A percentile compares a stretch with the other conserved stretches of the same genome.
phyloP scores from a whole-genome alignment of 2,888 invertebrate genomes.

The Portevinia maculata region DNA sequence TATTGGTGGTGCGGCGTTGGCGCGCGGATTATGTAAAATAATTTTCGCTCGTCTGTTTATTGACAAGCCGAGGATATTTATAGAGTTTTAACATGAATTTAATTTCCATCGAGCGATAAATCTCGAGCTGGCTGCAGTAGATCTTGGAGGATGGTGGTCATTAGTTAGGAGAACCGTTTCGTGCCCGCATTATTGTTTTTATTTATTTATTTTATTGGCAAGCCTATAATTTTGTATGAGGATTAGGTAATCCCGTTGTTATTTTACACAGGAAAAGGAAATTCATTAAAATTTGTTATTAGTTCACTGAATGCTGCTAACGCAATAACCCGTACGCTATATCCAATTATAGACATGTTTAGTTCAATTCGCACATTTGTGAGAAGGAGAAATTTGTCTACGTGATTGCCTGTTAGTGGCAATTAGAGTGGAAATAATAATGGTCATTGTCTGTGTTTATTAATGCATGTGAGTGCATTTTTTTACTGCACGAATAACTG shows the following conservation, averaged over 20 bases:
- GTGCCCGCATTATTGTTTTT: conserved; percentile 25
- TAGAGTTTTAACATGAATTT: conserved; percentile 69
- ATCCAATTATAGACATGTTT: conserved; percentile 38
- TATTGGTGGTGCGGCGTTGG: conserved; percentile 37
- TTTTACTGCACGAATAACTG: too few species aligned
- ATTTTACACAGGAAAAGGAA: conserved; percentile 12
- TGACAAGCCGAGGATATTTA: conserved; percentile 63
- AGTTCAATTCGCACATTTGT: conserved; percentile 46
- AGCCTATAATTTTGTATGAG: conserved; percentile 22
- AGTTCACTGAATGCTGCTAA: conserved; percentile 34
- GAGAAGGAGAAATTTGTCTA: conserved; percentile 10
- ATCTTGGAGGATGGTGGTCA: conserved; percentile 47
- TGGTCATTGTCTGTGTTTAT: conserved; percentile 7
- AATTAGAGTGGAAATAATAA: conserved; percentile 33
- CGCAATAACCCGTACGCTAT: neutral
- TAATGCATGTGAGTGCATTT: conserved; percentile 1
- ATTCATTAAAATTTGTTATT: conserved; percentile 43
- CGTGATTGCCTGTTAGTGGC: conserved; percentile 16
- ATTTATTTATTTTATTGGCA: conserved; percentile 16
- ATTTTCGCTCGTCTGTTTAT: conserved; percentile 70
- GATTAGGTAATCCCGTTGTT: conserved; percentile 26
- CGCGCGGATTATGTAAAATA: conserved; percentile 65
- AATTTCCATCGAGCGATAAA: conserved; percentile 69
- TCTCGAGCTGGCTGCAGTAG: conserved; percentile 32
- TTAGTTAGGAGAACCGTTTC: conserved; percentile 21